These are phyloP conservation scores for Manacus vitellinus DNA, from an alignment of 2,113 vertebrate genomes.

Conservation along the genomic window DNA sequence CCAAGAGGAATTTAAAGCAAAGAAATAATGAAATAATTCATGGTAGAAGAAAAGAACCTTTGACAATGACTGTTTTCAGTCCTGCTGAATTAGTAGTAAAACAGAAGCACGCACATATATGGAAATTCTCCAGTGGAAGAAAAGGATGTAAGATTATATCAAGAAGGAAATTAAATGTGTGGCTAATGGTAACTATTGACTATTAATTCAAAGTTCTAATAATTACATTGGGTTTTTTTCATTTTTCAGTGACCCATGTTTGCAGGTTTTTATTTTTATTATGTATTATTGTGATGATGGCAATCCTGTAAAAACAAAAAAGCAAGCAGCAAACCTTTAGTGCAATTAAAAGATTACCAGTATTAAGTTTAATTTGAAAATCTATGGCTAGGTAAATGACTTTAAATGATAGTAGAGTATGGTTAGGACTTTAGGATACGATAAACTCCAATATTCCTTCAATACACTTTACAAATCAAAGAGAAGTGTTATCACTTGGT, in stretches of 20 bases:
- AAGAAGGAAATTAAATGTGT: conserved; percentile 11
- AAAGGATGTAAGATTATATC: background rate
- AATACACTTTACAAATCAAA: background rate
- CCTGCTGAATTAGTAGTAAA: background rate
- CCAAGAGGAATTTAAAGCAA: background rate
- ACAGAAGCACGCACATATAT: background rate
- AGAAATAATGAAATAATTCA: background rate
- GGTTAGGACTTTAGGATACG: background rate
- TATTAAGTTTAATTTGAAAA: background rate
- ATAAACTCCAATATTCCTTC: background rate
- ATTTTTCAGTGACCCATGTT: background rate
- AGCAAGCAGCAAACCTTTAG: background rate
- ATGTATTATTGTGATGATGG: background rate
- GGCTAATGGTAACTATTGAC: background rate
- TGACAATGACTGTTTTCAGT: background rate
- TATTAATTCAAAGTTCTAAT: background rate
- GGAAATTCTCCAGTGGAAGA: background rate
- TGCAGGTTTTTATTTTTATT: background rate
- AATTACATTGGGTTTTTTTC: background rate
- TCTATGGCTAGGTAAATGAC: background rate
- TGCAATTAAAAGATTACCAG: background rate
- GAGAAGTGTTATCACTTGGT: background rate
- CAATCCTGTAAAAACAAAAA: background rate
- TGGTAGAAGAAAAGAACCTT: background rate
- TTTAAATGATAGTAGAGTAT: background rate